Conservation (phyloP, 2,113 vertebrate genomes). For the mouse (Mus musculus) region GRCm39 chr12:80865001-80865500, state of each 20-base stretch:
- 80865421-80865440: not conserved
- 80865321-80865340: conserved; percentile 20
- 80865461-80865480: conserved; percentile 38
- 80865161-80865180: not conserved
- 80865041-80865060: conserved; percentile 40
- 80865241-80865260: not conserved
- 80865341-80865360: not conserved
- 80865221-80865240: no score
- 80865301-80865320: conserved; percentile 12
- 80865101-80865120: conserved; percentile 33
- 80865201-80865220: not conserved
- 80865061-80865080: not conserved
- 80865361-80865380: conserved; percentile 28
- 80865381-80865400: conserved; percentile 8
- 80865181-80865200: not conserved
- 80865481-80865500: conserved; percentile 11
- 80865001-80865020: not conserved
- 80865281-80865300: not conserved
- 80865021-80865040: conserved; percentile 16
- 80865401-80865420: not conserved
- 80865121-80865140: conserved; percentile 51
- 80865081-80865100: not conserved
- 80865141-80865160: not conserved
- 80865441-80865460: conserved; percentile 23
- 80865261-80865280: not conserved